Evolutionary conservation across 2,113 vertebrate genomes (phyloP).

Genomic region (Bothrops jararaca): DNA sequence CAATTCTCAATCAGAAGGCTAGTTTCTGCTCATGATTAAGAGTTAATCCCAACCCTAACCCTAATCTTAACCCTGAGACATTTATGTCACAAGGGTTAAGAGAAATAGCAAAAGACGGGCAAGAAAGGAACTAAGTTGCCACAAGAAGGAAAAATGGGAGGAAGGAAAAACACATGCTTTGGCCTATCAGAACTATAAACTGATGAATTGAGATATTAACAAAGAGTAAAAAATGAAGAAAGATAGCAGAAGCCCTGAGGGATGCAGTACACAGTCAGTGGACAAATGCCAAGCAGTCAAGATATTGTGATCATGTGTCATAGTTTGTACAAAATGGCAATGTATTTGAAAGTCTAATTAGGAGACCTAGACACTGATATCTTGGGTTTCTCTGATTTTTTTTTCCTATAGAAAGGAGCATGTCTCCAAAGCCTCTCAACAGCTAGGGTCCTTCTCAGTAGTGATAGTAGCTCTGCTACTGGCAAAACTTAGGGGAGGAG

Average conservation of each 20-base stretch:
- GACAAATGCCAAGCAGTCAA: neutral
- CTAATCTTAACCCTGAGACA: neutral
- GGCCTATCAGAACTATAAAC: neutral
- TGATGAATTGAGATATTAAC: neutral
- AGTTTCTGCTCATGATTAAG: neutral
- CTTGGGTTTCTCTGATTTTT: neutral
- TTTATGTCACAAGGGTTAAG: neutral
- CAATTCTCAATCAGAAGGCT: neutral
- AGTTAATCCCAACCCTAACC: neutral
- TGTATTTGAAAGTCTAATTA: neutral
- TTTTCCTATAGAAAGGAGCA: neutral
- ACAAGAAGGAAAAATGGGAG: neutral
- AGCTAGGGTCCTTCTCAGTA: neutral
- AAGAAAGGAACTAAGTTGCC: neutral
- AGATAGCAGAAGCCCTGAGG: neutral
- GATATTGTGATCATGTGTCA: neutral
- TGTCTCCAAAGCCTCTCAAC: neutral
- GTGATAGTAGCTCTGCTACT: neutral
- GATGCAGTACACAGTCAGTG: neutral
- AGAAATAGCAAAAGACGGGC: neutral
- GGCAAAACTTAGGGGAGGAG: neutral
- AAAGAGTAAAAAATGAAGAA: neutral
- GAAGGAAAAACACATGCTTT: neutral
- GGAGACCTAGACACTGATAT: neutral
- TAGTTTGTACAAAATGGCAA: neutral